phyloP scores from a whole-genome alignment of 2,797 vertebrate genomes.

The Gobio occitaniae region DNA sequence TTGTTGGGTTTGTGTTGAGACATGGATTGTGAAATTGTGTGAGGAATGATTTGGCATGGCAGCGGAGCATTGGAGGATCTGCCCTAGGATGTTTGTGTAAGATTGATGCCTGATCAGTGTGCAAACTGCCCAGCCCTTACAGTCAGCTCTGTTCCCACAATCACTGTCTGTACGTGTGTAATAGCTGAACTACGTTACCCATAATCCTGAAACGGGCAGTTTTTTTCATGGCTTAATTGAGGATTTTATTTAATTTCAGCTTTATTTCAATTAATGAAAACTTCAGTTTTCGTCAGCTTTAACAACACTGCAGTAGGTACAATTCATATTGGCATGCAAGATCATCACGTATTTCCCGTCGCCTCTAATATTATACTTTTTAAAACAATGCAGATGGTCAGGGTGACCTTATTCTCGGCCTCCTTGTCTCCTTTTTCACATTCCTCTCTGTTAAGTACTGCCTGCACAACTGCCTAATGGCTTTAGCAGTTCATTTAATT shows the following conservation, averaged over 20 bases:
- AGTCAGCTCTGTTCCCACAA: constrained; percentile 18
- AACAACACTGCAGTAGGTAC: background rate
- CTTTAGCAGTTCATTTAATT: constrained; percentile 55
- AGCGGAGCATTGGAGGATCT: background rate
- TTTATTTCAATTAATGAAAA: background rate
- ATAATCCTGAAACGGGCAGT: background rate
- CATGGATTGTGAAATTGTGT: background rate
- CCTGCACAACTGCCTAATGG: constrained; percentile 33
- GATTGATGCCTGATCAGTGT: constrained; percentile 35
- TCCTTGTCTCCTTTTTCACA: constrained; percentile 37
- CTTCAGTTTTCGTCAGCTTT: background rate
- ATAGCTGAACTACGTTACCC: background rate
- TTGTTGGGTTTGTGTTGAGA: background rate
- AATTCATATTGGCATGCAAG: background rate
- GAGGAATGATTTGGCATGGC: constrained; percentile 19
- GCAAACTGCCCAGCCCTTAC: constrained; percentile 28
- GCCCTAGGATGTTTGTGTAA: constrained; percentile 60
- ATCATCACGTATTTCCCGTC: background rate
- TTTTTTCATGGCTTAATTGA: background rate
- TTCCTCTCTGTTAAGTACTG: constrained; percentile 12
- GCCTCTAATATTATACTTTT: background rate
- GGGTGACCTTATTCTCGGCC: constrained; percentile 15
- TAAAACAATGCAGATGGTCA: constrained; percentile 5
- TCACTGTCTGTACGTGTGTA: background rate
- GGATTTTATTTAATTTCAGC: background rate